Percentiles rank a stretch among this genome's conserved stretches.
Conservation (phyloP, 1,140 invertebrate species). For the Leucophenga varia region DNA sequence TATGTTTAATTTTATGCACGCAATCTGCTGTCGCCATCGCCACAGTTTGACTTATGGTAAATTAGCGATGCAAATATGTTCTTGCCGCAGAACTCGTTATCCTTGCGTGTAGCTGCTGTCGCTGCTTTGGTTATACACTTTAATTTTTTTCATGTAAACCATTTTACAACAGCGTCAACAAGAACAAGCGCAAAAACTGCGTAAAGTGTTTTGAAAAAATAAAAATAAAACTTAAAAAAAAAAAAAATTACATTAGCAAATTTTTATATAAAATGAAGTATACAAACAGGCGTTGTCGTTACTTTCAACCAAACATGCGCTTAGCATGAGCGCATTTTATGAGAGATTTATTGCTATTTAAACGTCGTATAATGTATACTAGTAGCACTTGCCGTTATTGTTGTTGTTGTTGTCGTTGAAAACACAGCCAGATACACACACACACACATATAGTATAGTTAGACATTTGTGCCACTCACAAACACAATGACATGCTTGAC, state of each 20-base stretch:
- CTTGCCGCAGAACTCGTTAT: conserved; percentile 15
- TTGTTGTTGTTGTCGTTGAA: too few species aligned
- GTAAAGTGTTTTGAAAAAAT: too few species aligned
- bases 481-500: conserved; percentile 39
- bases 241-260: too few species aligned
- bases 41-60: conserved; percentile 24
- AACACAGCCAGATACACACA: conserved; percentile 18
- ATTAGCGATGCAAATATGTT: conserved; percentile 48
- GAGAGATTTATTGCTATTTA: conserved; percentile 52
- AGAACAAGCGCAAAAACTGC: too few species aligned
- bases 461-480: too few species aligned
- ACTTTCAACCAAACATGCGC: conserved; percentile 27
- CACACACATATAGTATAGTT: conserved; percentile 19
- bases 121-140: conserved; percentile 19
- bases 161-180: too few species aligned
- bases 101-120: conserved; percentile 19
- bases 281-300: conserved; percentile 7
- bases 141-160: too few species aligned
- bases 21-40: conserved; percentile 17
- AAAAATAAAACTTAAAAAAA: too few species aligned
- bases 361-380: too few species aligned
- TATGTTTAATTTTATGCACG: conserved; percentile 10
- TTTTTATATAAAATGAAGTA: too few species aligned
- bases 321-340: conserved; percentile 30
- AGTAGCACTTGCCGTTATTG: too few species aligned